Base-by-base conservation (phyloP, 2,888 invertebrate genomes). In the Protonemura montana region DNA sequence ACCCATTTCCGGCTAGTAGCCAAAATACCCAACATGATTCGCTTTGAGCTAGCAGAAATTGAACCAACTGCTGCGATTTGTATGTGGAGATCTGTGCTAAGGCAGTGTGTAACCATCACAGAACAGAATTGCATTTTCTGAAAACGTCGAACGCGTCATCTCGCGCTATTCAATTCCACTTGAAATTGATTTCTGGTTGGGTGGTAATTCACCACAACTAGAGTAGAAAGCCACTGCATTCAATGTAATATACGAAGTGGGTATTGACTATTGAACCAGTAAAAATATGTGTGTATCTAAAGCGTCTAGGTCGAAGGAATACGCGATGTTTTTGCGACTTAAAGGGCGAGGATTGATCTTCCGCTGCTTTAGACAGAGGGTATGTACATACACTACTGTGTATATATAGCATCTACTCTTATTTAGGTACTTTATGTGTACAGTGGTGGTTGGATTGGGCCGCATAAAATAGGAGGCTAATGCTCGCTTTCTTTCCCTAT, bases 1-100 rank as follows among this genome's bases (percentile, higher is more conserved):
- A 78, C 27, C 78, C 78, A 28, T 78, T 21, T 78, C 78, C 78
- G 78, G n/a, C 26, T 25, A 13, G 78, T 7, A 78, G 76, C 78
- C 78, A 78, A 78, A 78, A 28, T 78, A 78, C 16, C 27, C 26
- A 78, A 78, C 78, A 78, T 27, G 78, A 78, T 78, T 78, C 78
- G 78, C 28, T 26, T 78, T 25, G 26, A 13, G 26, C 78, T 28
- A 21, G 7, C 13, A 7, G 1, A 13, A 59, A 21, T 59, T 21
- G 16, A 59, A 59, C 59, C 59, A 59, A 59, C 59, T 59, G 59
- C 59, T 59, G 59, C 59, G 13, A 59, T 21, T 59, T 21, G 59
- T 59, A 13, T 21, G 21, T 10, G 35, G 35, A 35, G 3, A 35
- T 35, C 35, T 35, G 10, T 7, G 21, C 59, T 59, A 59, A 16